A percentile compares a stretch with the other conserved stretches of the same genome.
Conservation (phyloP, 2,113 vertebrate genomes). For the Colaptes auratus region DNA sequence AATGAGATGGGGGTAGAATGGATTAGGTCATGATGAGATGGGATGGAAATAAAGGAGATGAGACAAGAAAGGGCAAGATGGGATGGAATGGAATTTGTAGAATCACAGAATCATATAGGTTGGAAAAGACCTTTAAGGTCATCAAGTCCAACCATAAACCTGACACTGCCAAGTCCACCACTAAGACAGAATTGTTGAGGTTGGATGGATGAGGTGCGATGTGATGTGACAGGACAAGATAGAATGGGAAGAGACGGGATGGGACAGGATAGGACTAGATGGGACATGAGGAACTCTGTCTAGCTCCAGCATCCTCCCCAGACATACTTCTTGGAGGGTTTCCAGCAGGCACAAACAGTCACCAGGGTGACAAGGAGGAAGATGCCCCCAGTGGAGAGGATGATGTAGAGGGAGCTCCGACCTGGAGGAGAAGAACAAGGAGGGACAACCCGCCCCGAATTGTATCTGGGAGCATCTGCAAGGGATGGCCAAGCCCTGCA, state of each 20-base stretch:
- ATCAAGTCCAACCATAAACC: no score
- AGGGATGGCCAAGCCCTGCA: background rate
- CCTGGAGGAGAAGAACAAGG: conserved; percentile 69
- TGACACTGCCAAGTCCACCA: no score
- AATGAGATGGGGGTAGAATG: accelerated
- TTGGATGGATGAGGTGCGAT: background rate
- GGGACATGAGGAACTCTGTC: background rate
- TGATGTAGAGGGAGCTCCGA: conserved; percentile 97
- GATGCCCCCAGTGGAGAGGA: conserved; percentile 95
- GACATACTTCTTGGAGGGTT: conserved; percentile 91
- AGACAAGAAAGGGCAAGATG: no score
- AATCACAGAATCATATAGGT: no score
- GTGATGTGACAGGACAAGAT: accelerated
- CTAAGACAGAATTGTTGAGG: background rate
- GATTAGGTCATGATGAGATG: no score
- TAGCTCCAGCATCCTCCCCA: background rate
- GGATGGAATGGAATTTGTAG: background rate
- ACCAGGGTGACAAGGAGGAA: conserved; percentile 97
- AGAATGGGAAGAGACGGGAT: no score
- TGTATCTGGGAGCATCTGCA: background rate
- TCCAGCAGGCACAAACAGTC: conserved; percentile 98
- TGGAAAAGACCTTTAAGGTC: no score
- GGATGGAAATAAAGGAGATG: no score
- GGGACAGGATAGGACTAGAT: no score
- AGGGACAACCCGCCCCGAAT: accelerated